Evolutionary conservation across 2,113 vertebrate species (phyloP).

Genomic region (Peucedramus taeniatus): DNA sequence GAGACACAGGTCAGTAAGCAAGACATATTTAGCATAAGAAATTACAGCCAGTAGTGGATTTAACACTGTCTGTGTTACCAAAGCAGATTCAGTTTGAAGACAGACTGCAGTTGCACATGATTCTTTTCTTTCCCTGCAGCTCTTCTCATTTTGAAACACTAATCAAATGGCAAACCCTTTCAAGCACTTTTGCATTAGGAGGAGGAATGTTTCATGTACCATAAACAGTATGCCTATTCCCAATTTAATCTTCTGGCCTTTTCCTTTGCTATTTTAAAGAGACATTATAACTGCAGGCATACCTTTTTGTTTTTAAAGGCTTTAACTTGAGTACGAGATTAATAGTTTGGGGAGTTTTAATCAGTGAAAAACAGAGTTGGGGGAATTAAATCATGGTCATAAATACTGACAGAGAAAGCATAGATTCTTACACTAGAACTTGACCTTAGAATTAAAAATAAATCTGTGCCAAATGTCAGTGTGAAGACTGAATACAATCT

Average conservation of each 20-base stretch:
- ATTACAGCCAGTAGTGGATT: not conserved
- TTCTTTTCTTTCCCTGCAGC: not conserved
- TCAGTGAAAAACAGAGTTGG: not conserved
- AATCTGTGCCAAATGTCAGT: not conserved
- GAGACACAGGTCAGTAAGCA: not conserved
- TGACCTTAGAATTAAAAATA: not conserved
- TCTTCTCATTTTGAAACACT: not conserved
- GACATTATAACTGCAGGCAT: not conserved
- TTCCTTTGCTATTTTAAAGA: not conserved
- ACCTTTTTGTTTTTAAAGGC: not conserved
- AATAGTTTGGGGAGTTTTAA: not conserved
- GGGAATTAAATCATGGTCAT: not conserved
- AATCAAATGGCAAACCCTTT: not conserved
- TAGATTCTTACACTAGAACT: not conserved
- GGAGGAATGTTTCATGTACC: not conserved
- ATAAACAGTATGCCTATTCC: not conserved
- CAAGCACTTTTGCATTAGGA: not conserved
- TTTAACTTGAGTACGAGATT: not conserved
- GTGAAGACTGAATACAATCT: not conserved
- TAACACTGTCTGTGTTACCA: not conserved
- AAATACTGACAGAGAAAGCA: not conserved
- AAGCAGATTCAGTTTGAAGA: not conserved
- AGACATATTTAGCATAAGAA: not conserved
- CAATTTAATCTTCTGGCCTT: not conserved
- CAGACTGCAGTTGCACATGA: not conserved